Evolutionary conservation across 2,888 invertebrate genomes (phyloP), one percentile per base, ranked within the genome.

Genomic region (Drosophila cognata): DNA sequence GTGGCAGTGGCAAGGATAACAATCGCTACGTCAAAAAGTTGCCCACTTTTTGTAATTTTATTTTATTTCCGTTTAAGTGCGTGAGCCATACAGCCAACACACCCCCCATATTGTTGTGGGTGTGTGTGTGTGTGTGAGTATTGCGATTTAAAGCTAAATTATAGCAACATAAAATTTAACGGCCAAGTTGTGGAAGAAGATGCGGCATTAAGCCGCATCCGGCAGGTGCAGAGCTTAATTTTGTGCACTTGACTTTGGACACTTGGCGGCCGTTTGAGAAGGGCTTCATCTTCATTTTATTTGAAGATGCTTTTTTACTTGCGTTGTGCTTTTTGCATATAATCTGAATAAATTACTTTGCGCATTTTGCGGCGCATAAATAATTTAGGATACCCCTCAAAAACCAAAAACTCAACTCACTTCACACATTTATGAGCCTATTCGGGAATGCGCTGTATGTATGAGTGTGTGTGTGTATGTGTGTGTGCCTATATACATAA

Each of bases 11-110:
- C 71, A 74, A 76, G 86, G 90, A 86, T 86, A 89, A 89, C 90
- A 88, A 86, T 86, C 85, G 82, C 78, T 58, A 76, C 88, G 78
- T 85, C 90, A 79, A 80, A 85, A 85, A 88, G 88, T 85, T 85
- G 77, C 90, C 82, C 90, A 85, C 90, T 89, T 85, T 89, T 89
- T 89, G 88, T 89, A 88, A 89, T 85, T 89, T 85, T 89, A 88
- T 85, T 85, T 85, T 89, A 85, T 85, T 89, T 84, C 88, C 85
- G 80, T 84, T 88, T 89, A 88, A 85, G 89, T 89, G 85, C 85
- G 85, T 85, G 77, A 52, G 75, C 59, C 61, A 29, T 53, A 36
- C 60, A 18, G 13, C 21, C 38, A 28, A n/a, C 43, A 21, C 52
- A 4, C 38, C 25, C 56, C 13, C 53, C 33, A 11, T 6, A 18